A percentile compares a stretch with the other conserved stretches of the same genome.
Evolutionary conservation across 2,113 vertebrate genomes (phyloP).

Genomic region (Sisor rabdophorus): DNA sequence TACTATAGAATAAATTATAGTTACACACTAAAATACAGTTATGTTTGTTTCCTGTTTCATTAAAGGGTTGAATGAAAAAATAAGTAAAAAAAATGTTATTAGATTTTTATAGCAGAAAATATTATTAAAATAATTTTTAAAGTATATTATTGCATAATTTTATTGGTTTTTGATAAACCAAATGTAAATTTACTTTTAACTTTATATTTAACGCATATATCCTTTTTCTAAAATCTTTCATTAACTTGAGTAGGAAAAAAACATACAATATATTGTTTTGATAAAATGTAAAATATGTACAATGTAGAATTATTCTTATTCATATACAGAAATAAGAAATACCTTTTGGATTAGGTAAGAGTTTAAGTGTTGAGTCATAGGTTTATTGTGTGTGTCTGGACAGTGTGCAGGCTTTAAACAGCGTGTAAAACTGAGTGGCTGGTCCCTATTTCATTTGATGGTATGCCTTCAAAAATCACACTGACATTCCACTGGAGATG

Average conservation of each 20-base stretch:
- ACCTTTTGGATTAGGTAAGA: neutral
- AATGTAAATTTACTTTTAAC: neutral
- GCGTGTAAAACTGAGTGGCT: neutral
- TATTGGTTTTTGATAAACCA: too few species aligned
- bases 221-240: too few species aligned
- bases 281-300: neutral
- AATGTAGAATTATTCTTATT: neutral
- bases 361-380: neutral
- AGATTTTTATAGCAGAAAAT: too few species aligned
- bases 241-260: neutral
- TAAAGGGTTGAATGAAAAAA: neutral
- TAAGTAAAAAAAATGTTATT: too few species aligned
- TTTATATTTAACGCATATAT: neutral
- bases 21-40: neutral
- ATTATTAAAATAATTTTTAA: neutral
- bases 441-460: slow-evolving; percentile 9
- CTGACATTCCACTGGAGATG: neutral
- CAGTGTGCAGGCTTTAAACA: slow-evolving; percentile 6
- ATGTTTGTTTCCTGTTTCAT: neutral
- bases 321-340: neutral
- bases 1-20: neutral
- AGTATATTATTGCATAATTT: neutral
- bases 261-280: neutral
- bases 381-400: neutral
- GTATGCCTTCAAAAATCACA: neutral